A percentile compares a stretch with the other conserved stretches of the same genome.
Conservation (phyloP, 2,797 vertebrate species). For the Artibeus lituratus region DNA sequence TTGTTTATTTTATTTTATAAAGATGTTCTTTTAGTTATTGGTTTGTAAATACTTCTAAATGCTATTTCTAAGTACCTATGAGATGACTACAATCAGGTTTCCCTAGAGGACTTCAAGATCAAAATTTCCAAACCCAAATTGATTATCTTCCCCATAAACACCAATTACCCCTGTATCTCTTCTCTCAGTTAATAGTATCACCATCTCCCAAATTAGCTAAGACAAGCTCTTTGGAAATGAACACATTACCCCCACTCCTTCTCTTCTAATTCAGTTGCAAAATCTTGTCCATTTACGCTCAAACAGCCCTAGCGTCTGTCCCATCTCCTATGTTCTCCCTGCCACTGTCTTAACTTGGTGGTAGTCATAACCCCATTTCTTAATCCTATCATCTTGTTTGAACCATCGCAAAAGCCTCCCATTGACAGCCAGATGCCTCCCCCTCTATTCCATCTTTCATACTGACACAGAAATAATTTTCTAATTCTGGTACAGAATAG, state of each 20-base stretch:
- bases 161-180: not conserved
- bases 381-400: not conserved
- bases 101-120: not conserved
- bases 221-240: not conserved
- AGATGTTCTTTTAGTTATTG: not conserved
- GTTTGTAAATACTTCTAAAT: not conserved
- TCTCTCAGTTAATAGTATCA: not conserved
- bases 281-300: not conserved
- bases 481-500: not conserved
- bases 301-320: not conserved
- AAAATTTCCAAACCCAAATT: not conserved
- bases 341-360: not conserved
- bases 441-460: not conserved
- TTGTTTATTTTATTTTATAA: slow-evolving; percentile 4
- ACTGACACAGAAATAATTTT: not conserved
- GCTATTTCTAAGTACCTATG: slow-evolving; percentile 11
- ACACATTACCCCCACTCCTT: not conserved
- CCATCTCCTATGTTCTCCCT: not conserved
- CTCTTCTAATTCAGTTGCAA: not conserved
- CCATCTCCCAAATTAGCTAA: not conserved
- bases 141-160: not conserved
- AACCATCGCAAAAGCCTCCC: not conserved
- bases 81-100: not conserved
- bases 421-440: not conserved
- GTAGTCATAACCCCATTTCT: not conserved